Evolutionary conservation across 92 coral and sea anemone genomes (phyloP), one percentile per base, ranked within the genome.

Genomic region (Porites lobata): DNA sequence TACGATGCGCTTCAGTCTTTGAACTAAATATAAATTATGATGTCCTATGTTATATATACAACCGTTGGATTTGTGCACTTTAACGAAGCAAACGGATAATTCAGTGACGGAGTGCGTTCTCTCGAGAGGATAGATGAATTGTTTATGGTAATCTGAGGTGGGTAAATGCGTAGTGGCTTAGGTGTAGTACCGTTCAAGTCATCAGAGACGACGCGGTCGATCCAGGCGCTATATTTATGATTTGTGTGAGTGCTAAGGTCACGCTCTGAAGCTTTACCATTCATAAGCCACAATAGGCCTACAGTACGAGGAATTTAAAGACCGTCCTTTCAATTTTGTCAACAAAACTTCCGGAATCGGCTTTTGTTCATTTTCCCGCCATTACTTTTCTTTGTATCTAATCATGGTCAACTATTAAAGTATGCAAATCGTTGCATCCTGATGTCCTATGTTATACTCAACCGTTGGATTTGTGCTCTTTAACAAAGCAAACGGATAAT

Each of bases 331-430:
- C 29, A 7, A 9, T 26, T 20, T 51, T 61, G 19, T 32, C 69
- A 59, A 26, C 43, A 81, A 50, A 20, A 83, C 87, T 83, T 83
- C 87, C 87, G 87, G 80, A 47, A n/a, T 21, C 22, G 22, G 24
- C 64, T 18, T 52, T 70, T 82, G 87, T 50, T 72, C 72, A 43
- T 18, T 72, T 83, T 83, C 80, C 64, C 80, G 87, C 87, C 87
- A 72, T 83, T 21, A 21, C 22, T 21, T 21, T 21, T 21, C 22
- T 21, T 21, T 21, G 22, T 0, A 29, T 29, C 32, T 29, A 29
- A 2, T 29, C 32, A 29, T 29, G 32, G 32, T 29, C 32, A 29
- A 1, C 1, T 29, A 29, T 29, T 29, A 29, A 29, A 29, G 32
- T 29, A 29, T 29, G 32, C 32, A 29, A 29, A 29, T 29, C 32